phyloP scores from a whole-genome alignment of 2,888 invertebrate species.

The Noctua fimbriata region DNA sequence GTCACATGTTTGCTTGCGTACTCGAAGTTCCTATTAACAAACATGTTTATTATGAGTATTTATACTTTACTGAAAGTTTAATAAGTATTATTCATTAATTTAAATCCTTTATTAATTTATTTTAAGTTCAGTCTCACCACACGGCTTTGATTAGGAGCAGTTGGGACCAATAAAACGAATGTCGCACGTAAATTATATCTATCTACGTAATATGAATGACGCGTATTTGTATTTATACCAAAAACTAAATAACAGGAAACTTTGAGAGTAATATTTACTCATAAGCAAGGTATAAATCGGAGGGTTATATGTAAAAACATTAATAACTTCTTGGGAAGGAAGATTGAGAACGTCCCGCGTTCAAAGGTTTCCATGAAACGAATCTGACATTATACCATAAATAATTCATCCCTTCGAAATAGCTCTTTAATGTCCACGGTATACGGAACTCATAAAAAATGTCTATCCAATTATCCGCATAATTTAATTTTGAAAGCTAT shows the following conservation, averaged over 20 bases:
- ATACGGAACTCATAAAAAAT: constrained; percentile 55
- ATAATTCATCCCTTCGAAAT: constrained; percentile 60
- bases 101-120: constrained; percentile 21
- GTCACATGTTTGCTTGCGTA: constrained; percentile 28
- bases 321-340: constrained; percentile 40
- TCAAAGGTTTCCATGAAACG: constrained; percentile 63
- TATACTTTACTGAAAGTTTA: not conserved
- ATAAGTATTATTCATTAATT: constrained; percentile 11
- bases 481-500: constrained; percentile 48
- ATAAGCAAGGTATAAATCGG: constrained; percentile 36
- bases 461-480: constrained; percentile 45
- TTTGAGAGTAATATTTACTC: constrained; percentile 50
- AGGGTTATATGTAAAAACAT: constrained; percentile 45
- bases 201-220: constrained; percentile 24
- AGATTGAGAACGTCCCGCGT: constrained; percentile 48
- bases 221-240: constrained; percentile 41
- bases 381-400: constrained; percentile 36
- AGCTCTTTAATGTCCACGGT: constrained; percentile 45
- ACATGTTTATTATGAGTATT: constrained; percentile 12
- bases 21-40: constrained; percentile 9
- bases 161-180: constrained; percentile 28
- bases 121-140: constrained; percentile 27
- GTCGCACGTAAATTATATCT: constrained; percentile 25
- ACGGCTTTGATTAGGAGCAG: constrained; percentile 15
- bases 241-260: constrained; percentile 62